phyloP scores from a whole-genome alignment of 92 coral and sea anemone genomes.

The Parazoanthus swiftii region DNA sequence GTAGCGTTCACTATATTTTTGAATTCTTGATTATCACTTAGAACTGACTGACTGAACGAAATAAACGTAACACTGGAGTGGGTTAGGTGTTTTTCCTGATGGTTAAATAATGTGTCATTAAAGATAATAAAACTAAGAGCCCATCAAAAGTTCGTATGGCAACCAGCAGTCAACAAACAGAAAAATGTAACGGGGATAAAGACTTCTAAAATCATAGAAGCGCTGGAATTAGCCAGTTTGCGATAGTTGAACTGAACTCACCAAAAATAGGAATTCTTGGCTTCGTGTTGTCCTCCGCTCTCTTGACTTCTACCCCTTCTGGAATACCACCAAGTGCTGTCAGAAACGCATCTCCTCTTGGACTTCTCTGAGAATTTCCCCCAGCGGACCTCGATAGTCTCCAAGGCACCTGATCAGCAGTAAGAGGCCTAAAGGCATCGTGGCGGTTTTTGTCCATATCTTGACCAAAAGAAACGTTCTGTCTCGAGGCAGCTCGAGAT shows the following conservation, averaged over 20 bases:
- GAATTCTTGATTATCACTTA: neutral
- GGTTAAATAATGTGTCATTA: neutral
- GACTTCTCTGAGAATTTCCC: constrained; percentile 58
- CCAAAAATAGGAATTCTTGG: constrained; percentile 96
- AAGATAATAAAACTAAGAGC: constrained; percentile 22
- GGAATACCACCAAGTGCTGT: constrained; percentile 79
- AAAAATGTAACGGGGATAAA: neutral
- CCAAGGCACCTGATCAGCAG: constrained; percentile 98
- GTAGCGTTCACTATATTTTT: neutral
- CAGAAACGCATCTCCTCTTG: constrained; percentile 59
- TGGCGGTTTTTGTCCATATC: constrained; percentile 67
- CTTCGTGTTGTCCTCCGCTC: constrained; percentile 83
- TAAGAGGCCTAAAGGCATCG: constrained; percentile 82
- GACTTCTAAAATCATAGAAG: neutral
- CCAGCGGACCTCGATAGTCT: constrained; percentile 84
- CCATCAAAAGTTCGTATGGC: neutral
- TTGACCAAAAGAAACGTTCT: constrained; percentile 75
- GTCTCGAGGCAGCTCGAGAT: constrained; percentile 79
- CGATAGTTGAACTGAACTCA: constrained; percentile 36
- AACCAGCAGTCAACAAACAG: constrained; percentile 22
- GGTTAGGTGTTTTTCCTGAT: neutral
- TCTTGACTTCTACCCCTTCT: constrained; percentile 94
- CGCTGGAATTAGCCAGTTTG: neutral
- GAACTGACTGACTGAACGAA: neutral
- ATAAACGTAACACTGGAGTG: neutral